Base-by-base conservation (phyloP, 23 tunicate species). In the Trididemnum miniatum region DNA sequence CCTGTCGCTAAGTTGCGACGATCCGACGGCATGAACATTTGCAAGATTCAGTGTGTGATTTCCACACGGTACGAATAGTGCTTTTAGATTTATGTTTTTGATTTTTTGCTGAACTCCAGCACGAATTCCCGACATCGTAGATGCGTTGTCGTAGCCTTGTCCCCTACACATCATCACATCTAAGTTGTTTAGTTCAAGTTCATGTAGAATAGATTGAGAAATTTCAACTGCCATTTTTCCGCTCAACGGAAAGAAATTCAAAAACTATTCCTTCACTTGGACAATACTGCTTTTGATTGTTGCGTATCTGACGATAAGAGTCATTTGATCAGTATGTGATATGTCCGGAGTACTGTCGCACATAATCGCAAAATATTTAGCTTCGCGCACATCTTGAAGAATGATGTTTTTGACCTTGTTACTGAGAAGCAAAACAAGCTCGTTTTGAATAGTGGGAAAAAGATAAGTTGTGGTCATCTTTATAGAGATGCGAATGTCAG, bases 111-210 rank as follows among this genome's bases (percentile, higher is more conserved):
- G 84, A 77, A 77, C 82, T 77, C 82, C 67, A 77, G 82, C 27
- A 77, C 54, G 67, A 77, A 77, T 77, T 77, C 84, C 84, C 84
- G 84, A 80, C 84, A 80, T 80, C 22, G n/a, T n/a, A n/a, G 84
- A 80, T 80, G 84, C 74, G 84, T 80, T 80, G 84, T 80, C 84
- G 74, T 80, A 80, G 84, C 84, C 84, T 80, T 80, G 84, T 80
- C 74, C 84, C 84, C 84, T 80, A 80, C 84, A 63, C 84, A 80
- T 80, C 84, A 80, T 80, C 74, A 80, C 84, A 77, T 77, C 82
- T 77, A 74, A 32, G 18, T n/a, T 77, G 73, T 80, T 80, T 80
- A 80, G 84, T 80, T 80, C 84, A 80, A 80, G 84, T 80, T 80
- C 84, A 80, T 80, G 57, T 64, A 63, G 84, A 77, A 51, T 52